Conservation (phyloP, 2,113 vertebrate species). For the Nothocercus julius region DNA sequence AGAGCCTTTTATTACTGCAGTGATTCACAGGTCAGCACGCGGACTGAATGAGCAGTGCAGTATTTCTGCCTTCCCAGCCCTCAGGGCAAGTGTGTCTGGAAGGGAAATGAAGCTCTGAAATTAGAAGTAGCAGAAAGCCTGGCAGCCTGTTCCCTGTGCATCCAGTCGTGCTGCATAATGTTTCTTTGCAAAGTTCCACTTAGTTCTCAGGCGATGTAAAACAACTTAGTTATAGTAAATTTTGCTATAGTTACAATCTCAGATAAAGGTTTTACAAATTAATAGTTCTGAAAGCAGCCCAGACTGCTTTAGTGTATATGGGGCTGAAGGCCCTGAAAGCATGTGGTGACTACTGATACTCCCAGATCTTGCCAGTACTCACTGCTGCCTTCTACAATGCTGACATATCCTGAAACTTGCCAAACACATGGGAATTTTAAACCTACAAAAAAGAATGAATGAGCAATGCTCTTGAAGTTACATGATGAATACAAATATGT, state of each 20-base stretch:
- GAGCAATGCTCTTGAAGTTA: constrained; percentile 32
- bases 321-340: neutral
- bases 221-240: neutral
- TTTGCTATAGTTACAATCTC: neutral
- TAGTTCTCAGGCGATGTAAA: neutral
- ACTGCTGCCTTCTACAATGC: neutral
- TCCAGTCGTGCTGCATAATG: constrained; percentile 9
- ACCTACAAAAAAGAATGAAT: neutral
- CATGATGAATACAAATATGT: constrained; percentile 9
- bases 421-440: neutral
- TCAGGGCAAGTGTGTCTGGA: constrained; percentile 35
- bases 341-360: neutral
- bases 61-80: constrained; percentile 21
- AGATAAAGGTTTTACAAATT: neutral
- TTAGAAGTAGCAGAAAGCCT: constrained; percentile 32
- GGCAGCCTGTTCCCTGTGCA: neutral
- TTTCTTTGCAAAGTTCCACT: neutral
- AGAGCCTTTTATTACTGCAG: constrained; percentile 52
- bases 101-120: constrained; percentile 30
- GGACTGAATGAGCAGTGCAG: constrained; percentile 37
- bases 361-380: neutral
- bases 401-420: neutral
- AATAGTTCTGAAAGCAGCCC: neutral
- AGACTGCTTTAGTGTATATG: neutral
- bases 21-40: constrained; percentile 52